These are phyloP conservation scores for Eristalis intricaria DNA, from an alignment of 2,888 invertebrate genomes.

Conservation along the genomic window DNA sequence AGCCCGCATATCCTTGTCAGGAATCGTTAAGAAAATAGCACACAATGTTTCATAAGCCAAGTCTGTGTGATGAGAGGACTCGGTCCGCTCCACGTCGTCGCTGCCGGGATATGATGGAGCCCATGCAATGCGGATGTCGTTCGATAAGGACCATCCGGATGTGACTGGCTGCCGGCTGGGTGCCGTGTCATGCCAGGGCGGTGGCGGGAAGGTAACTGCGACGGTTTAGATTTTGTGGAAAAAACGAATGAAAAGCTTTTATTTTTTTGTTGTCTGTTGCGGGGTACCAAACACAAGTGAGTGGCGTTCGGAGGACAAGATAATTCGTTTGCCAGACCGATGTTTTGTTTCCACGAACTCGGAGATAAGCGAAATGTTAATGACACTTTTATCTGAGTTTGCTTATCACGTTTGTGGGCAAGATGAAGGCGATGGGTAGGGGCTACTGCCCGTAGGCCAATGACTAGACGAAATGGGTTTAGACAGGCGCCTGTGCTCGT, in stretches of 20 bases:
- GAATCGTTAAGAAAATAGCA: slow-evolving; percentile 59
- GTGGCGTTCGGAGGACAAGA: slow-evolving; percentile 21
- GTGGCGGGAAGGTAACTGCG: not conserved
- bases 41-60: slow-evolving; percentile 51
- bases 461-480: not conserved
- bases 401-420: slow-evolving; percentile 27
- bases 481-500: not conserved
- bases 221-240: no score
- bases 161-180: not conserved
- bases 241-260: not conserved
- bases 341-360: slow-evolving; percentile 28
- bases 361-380: slow-evolving; percentile 47
- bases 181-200: slow-evolving; percentile 1
- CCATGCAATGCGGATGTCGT: slow-evolving; percentile 46
- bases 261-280: slow-evolving; percentile 3
- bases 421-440: not conserved
- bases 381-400: slow-evolving; percentile 58
- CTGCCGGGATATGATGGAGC: not conserved
- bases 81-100: not conserved
- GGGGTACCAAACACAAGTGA: slow-evolving; percentile 22
- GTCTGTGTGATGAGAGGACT: not conserved
- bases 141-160: slow-evolving; percentile 62
- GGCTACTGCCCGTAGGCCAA: not conserved
- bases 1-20: slow-evolving; percentile 54
- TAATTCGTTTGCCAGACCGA: slow-evolving; percentile 52